phyloP scores from a whole-genome alignment of 2,888 invertebrate species.

The Catotricha subobsoleta region DNA sequence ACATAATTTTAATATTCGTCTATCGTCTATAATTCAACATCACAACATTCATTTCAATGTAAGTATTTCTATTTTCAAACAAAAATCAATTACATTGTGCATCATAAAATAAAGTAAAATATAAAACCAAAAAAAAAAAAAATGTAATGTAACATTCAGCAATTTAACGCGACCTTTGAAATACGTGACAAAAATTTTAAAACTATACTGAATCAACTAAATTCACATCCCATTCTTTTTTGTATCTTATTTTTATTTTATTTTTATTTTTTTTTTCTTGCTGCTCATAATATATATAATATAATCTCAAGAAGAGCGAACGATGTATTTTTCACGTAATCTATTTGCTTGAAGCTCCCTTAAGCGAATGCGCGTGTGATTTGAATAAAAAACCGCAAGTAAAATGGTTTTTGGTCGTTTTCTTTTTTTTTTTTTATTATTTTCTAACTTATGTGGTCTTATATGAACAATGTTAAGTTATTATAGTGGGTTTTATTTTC shows the following conservation, averaged over 20 bases:
- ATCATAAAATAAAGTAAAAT: neutral
- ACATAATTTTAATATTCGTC: too few species aligned
- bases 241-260: neutral
- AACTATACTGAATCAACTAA: conserved; percentile 4
- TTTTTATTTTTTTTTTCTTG: conserved; percentile 2
- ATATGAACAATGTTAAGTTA: too few species aligned
- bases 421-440: too few species aligned
- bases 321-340: conserved; percentile 14
- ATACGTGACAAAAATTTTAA: conserved; percentile 6
- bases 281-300: neutral
- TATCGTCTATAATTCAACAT: too few species aligned
- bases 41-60: too few species aligned
- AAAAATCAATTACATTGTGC: neutral
- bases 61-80: neutral
- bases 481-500: too few species aligned
- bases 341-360: conserved; percentile 15
- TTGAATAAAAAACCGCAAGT: too few species aligned
- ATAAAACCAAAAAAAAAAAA: conserved; percentile 3
- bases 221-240: conserved; percentile 5
- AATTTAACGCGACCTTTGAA: conserved; percentile 7
- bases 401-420: too few species aligned
- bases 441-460: too few species aligned
- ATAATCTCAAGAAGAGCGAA: neutral
- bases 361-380: conserved; percentile 11
- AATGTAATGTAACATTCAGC: conserved; percentile 5